These are phyloP conservation scores for Caenorhabditis macrosperma DNA, from an alignment of 2,888 invertebrate genomes.

Conservation along the genomic window DNA sequence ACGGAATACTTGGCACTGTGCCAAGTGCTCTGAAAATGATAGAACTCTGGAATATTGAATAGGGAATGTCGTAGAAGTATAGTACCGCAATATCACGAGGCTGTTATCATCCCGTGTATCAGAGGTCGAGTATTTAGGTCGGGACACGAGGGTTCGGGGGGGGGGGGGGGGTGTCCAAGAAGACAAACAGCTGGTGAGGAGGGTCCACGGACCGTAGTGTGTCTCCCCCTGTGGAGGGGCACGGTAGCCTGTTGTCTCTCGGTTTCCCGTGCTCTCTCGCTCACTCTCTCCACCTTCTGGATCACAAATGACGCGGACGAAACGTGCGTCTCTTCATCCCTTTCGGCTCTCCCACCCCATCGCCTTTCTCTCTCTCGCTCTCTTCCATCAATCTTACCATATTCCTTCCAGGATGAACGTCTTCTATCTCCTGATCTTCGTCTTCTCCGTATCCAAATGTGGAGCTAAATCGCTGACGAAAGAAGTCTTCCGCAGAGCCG, in stretches of 20 bases:
- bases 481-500: slow-evolving; percentile 5
- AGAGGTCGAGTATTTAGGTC: no score
- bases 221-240: not conserved
- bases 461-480: not conserved
- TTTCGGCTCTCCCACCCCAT: not conserved
- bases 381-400: not conserved
- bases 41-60: no score
- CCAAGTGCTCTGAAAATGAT: no score
- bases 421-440: not conserved
- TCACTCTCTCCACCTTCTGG: not conserved
- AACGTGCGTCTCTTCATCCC: not conserved
- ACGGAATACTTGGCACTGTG: no score
- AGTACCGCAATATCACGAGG: no score
- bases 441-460: not conserved
- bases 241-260: not conserved
- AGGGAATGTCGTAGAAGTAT: no score
- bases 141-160: no score
- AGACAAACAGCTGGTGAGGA: not conserved
- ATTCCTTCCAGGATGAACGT: not conserved
- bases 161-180: not conserved
- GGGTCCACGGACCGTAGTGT: not conserved
- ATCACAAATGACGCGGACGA: not conserved
- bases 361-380: slow-evolving; percentile 1
- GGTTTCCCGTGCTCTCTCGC: not conserved
- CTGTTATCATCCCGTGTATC: no score